A percentile compares a stretch with the other conserved stretches of the same genome.
Evolutionary conservation across 1,140 invertebrate genomes (phyloP).

Genomic region (Argopecten irradians): DNA sequence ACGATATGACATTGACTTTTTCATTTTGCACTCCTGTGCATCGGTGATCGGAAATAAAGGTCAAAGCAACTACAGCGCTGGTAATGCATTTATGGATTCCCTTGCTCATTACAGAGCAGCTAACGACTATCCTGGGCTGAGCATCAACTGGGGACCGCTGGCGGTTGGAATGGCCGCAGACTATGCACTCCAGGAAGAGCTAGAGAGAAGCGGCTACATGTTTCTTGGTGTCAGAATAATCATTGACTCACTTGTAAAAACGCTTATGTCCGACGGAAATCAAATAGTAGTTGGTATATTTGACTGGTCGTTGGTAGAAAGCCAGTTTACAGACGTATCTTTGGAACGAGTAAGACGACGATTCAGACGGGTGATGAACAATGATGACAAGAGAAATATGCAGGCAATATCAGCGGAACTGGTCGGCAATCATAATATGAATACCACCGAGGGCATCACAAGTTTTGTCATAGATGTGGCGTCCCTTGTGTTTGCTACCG

Average conservation of each 20-base stretch:
- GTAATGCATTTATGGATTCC: too few relatives aligned
- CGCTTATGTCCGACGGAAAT: background rate
- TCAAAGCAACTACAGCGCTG: too few relatives aligned
- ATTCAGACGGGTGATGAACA: conserved; percentile 23
- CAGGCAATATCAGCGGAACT: background rate
- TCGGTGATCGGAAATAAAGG: too few relatives aligned
- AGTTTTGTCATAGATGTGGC: background rate
- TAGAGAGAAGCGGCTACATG: background rate
- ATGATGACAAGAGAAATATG: background rate
- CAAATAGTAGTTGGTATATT: background rate
- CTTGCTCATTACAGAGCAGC: too few relatives aligned
- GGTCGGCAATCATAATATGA: background rate
- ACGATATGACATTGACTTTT: too few relatives aligned
- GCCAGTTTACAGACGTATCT: background rate
- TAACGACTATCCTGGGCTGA: too few relatives aligned
- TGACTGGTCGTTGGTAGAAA: background rate
- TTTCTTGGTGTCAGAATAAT: background rate
- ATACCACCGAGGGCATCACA: conserved; percentile 13
- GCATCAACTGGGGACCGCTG: too few relatives aligned
- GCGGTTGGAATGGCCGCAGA: too few relatives aligned
- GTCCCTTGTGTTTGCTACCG: conserved; percentile 9
- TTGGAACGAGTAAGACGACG: background rate
- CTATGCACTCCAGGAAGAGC: background rate
- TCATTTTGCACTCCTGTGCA: too few relatives aligned
- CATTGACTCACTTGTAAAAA: background rate